Evolutionary conservation across 2,888 invertebrate genomes (phyloP), one percentile per base, ranked within the genome.

Genomic region (Acrocyrtus sp.): DNA sequence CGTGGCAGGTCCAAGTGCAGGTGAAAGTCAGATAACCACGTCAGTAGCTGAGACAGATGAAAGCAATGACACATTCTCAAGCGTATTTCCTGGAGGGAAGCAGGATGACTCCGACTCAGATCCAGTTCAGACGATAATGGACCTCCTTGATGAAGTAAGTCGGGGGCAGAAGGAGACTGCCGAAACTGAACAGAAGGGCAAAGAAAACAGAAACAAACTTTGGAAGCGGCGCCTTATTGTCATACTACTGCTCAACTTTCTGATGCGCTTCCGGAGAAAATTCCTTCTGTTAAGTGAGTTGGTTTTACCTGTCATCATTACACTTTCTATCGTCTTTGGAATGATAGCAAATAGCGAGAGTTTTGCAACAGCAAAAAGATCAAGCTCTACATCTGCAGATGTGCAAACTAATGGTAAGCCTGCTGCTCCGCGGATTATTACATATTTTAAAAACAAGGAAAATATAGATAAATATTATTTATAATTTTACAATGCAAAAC

Each of bases 211-310:
- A 0, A 41, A 15, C 15, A 73, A 73, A 24, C 19, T 66, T 5
- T 74, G 76, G 73, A 26, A 67, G 6, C 43, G 70, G 26, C 54
- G 70, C 17, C 39, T 76, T 5, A 22, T 74, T 21, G 63, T 70
- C 22, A 66, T 70, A 1, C 39, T 76, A 0, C 51, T 73, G 57
- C 62, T 76, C n/a, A 66, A 76, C 21, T 74, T 76, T 22, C 15
- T 70, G 15, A 57, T 70, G 57, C 53, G 66, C 22, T 61, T 54
- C 19, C 66, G 76, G 8, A 65, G 41, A 5, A 17, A 17, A 15
- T 48, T 66, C 29, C 19, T 24, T 0, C 61, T 63, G 1, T 69
- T 66, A 17, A 54, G 56, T n/a, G 76, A 76, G 27, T 1, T 76
- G 10, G 5, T 73, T 10, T 27, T 62, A 12, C 76, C 76, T 6